Percentiles rank a stretch among this genome's conserved stretches.
Evolutionary conservation across 2,888 invertebrate species (phyloP).

Genomic region (Pomacea canaliculata): DNA sequence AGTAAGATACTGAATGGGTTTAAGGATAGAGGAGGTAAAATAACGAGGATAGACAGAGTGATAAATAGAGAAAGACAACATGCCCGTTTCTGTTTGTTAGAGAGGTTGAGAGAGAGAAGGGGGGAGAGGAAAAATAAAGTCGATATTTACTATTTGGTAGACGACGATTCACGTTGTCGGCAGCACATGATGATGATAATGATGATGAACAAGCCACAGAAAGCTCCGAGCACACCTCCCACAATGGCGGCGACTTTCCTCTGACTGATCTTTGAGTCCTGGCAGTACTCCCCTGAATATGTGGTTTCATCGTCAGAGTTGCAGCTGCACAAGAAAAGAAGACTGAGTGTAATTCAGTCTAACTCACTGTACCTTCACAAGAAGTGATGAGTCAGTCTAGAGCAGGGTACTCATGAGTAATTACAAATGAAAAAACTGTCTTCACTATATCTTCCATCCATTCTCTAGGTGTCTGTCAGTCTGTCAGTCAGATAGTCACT

Average conservation of each 20-base stretch:
- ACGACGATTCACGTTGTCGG: not conserved
- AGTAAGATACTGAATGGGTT: too few species aligned
- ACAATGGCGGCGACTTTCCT: slow-evolving; percentile 16
- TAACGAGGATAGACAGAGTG: too few species aligned
- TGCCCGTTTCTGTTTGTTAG: too few species aligned
- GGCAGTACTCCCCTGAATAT: slow-evolving; percentile 9
- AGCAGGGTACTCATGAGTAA: too few species aligned
- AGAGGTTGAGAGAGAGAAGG: too few species aligned
- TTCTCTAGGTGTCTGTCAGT: too few species aligned
- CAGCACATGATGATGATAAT: slow-evolving; percentile 16
- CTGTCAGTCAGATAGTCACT: too few species aligned
- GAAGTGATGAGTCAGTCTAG: too few species aligned
- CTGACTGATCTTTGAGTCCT: slow-evolving; percentile 11
- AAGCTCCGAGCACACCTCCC: slow-evolving; percentile 23
- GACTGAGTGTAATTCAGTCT: not conserved
- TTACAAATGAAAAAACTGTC: too few species aligned
- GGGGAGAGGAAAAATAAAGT: not conserved
- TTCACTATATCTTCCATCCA: too few species aligned
- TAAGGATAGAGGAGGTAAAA: too few species aligned
- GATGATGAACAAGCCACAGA: slow-evolving; percentile 20
- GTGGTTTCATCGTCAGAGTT: slow-evolving; percentile 7
- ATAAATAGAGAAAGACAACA: too few species aligned
- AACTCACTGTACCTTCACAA: not conserved
- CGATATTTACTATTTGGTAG: slow-evolving; percentile 21
- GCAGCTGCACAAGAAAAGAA: slow-evolving; percentile 4